Evolutionary conservation across 2,113 vertebrate genomes (phyloP).

Genomic region (Verasper variegatus): DNA sequence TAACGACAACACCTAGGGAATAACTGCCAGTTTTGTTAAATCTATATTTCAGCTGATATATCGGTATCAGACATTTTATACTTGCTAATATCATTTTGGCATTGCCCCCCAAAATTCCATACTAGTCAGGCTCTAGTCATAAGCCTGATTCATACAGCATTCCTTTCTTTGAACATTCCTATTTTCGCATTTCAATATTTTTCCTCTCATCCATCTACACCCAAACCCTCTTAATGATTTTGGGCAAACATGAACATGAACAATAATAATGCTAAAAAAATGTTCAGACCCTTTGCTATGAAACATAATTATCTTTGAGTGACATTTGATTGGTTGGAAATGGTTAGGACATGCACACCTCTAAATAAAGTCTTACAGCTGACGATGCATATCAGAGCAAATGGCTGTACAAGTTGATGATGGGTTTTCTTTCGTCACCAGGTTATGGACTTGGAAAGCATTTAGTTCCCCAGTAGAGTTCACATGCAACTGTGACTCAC

Average conservation of each 20-base stretch:
- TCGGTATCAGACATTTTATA: no score
- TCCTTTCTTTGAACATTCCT: not conserved
- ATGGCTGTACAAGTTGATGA: no score
- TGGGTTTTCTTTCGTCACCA: no score
- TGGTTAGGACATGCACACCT: not conserved
- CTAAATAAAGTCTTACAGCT: not conserved
- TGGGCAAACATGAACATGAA: no score
- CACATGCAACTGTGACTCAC: slow-evolving; percentile 77
- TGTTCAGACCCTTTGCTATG: no score
- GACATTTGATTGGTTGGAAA: not conserved
- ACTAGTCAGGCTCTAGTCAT: not conserved
- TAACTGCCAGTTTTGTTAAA: no score
- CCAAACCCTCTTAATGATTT: no score
- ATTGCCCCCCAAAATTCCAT: not conserved
- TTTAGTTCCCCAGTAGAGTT: not conserved
- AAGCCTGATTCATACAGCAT: not conserved
- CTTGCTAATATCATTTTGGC: no score
- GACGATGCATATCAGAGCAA: not conserved
- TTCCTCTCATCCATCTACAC: no score
- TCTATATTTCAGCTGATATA: no score
- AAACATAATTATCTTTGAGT: not conserved
- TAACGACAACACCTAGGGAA: no score
- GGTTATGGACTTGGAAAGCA: not conserved
- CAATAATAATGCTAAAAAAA: no score
- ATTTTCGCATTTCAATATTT: not conserved